Evolutionary conservation across 1,140 invertebrate genomes (phyloP).

Genomic region (Lycorma delicatula): DNA sequence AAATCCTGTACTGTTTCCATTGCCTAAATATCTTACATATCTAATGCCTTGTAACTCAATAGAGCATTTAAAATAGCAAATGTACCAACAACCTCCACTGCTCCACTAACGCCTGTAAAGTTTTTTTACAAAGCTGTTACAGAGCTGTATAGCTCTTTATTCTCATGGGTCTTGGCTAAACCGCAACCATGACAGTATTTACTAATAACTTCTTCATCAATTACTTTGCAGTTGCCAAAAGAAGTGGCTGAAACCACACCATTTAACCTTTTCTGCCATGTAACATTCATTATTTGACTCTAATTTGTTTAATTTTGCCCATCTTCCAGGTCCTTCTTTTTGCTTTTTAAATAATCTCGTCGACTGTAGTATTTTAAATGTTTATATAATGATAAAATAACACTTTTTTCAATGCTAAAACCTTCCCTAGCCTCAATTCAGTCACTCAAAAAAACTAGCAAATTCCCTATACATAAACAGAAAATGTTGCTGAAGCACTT

Average conservation of each 20-base stretch:
- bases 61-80: background rate
- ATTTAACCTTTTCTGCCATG: conserved; percentile 19
- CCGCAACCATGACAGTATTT: conserved; percentile 16
- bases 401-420: no score
- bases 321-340: no score
- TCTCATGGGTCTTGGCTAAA: background rate
- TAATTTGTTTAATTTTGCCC: no score
- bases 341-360: no score
- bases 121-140: conserved; percentile 26
- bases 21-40: conserved; percentile 22
- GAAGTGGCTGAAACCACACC: conserved; percentile 18
- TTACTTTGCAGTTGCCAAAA: conserved; percentile 13
- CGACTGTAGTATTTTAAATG: no score
- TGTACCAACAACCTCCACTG: conserved; percentile 21
- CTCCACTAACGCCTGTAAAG: conserved; percentile 23
- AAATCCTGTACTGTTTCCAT: conserved; percentile 20
- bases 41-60: conserved; percentile 11
- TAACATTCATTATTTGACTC: conserved; percentile 16
- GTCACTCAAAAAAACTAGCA: no score
- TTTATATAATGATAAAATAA: no score
- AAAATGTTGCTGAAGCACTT: no score
- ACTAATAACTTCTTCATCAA: conserved; percentile 16
- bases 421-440: no score
- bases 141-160: background rate
- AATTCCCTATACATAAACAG: no score